Percentiles rank a stretch among this genome's conserved stretches.
phyloP scores from a whole-genome alignment of 2,888 invertebrate species.

The Halocaridina rubra region DNA sequence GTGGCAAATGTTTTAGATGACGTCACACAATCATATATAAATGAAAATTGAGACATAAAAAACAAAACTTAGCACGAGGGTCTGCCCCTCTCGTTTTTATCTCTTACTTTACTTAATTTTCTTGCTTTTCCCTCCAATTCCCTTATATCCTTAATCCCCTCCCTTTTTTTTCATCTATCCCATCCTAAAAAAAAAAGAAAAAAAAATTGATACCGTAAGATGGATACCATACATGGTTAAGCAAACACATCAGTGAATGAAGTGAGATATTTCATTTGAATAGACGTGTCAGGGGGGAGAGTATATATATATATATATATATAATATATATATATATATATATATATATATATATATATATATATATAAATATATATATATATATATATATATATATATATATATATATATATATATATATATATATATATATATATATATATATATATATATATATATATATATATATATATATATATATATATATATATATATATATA shows the following conservation, averaged over 20 bases:
- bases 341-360: not conserved
- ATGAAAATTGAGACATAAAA: not conserved
- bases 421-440: not conserved
- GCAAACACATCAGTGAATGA: not conserved
- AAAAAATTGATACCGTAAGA: too few relatives aligned
- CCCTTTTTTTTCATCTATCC: too few relatives aligned
- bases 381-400: conserved; percentile 15
- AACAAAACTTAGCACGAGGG: not conserved
- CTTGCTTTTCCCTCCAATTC: too few relatives aligned
- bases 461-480: not conserved
- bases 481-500: not conserved
- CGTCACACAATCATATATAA: too few relatives aligned
- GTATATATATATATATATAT: not conserved
- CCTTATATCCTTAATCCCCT: too few relatives aligned
- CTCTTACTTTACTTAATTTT: too few relatives aligned
- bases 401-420: conserved; percentile 13
- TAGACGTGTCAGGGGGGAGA: not conserved
- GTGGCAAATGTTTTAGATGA: too few relatives aligned
- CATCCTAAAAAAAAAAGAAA: too few relatives aligned
- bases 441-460: not conserved
- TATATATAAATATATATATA: conserved; percentile 5
- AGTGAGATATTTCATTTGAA: not conserved
- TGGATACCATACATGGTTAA: too few relatives aligned
- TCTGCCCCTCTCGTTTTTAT: too few relatives aligned
- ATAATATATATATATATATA: not conserved